A percentile compares a stretch with the other conserved stretches of the same genome.
Evolutionary conservation across 2,888 invertebrate genomes (phyloP).

Genomic region (Ophion costatus): DNA sequence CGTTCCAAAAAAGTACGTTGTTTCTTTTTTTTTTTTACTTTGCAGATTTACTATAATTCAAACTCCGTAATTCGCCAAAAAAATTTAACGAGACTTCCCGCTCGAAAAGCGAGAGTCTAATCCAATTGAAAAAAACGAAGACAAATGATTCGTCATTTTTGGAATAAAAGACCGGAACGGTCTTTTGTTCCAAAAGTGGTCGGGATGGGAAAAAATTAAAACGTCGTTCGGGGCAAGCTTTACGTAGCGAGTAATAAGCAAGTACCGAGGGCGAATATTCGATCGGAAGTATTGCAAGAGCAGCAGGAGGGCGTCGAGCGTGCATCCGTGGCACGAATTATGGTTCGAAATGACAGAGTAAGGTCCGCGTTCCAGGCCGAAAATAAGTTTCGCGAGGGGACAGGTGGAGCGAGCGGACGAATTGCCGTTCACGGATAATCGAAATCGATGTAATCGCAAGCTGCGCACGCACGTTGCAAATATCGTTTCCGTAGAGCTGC

Average conservation of each 20-base stretch:
- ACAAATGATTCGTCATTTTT: too few species aligned
- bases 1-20: too few species aligned
- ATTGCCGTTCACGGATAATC: constrained; percentile 36
- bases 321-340: constrained; percentile 36
- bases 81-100: too few species aligned
- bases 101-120: too few species aligned
- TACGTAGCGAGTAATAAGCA: not conserved
- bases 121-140: too few species aligned
- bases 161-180: too few species aligned
- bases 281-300: constrained; percentile 10
- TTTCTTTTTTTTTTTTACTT: too few species aligned
- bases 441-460: constrained; percentile 40
- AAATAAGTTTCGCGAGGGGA: constrained; percentile 40
- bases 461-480: not conserved
- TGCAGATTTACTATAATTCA: too few species aligned
- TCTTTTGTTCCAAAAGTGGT: too few species aligned
- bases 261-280: not conserved
- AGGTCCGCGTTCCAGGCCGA: constrained; percentile 7
- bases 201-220: not conserved
- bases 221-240: not conserved
- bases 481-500: not conserved
- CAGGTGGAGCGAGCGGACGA: constrained; percentile 17
- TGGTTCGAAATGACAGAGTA: constrained; percentile 46
- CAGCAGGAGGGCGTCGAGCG: not conserved
- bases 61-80: too few species aligned